Evolutionary conservation across 2,797 vertebrate species (phyloP), one percentile per base, ranked within the genome.

Genomic region (Acomys russatus): DNA sequence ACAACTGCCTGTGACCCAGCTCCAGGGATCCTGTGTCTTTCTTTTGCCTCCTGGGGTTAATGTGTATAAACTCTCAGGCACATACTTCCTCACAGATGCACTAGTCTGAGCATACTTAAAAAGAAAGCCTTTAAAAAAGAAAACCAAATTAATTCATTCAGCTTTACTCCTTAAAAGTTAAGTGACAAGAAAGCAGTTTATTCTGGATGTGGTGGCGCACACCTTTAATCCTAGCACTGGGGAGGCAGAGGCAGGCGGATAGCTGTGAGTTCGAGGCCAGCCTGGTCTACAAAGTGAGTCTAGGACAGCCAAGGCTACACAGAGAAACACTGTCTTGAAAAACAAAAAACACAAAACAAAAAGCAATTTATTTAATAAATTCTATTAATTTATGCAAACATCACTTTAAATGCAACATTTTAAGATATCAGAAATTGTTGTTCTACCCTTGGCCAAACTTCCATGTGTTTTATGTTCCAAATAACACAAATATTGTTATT

Each of bases 401-500:
- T 93, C 59, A 56, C 88, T 86, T 82, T 51, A 89, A 88, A 51
- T 54, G 10, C 2, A 86, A 70, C 15, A 79, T 28, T 84, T 84
- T 97, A 76, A 84, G n/a, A 33, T 70, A 54, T 61, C 61, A 63
- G 56, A 14, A 25, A 94, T 30, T 96, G 6, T 68, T 88, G 63
- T 18, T 86, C 17, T 56, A 49, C 10, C 64, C 35, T 63, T 56
- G 76, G 33, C 64, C 28, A 91, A 38, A 70, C 25, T 64, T 49
- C 8, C 3, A 14, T 85, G 44, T 85, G 28, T 70, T 66, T 71
- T 93, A 64, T 44, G 20, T 85, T n/a, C 22, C 30, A 91, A 59
- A 56, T 84, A 74, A 76, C 38, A 79, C 61, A 63, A 91, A 78
- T 91, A 38, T 74, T 63, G 5, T 28, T 76, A 33, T 30, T 70